Base-by-base conservation (phyloP, 1,140 invertebrate species). In the Argopecten irradians region DNA sequence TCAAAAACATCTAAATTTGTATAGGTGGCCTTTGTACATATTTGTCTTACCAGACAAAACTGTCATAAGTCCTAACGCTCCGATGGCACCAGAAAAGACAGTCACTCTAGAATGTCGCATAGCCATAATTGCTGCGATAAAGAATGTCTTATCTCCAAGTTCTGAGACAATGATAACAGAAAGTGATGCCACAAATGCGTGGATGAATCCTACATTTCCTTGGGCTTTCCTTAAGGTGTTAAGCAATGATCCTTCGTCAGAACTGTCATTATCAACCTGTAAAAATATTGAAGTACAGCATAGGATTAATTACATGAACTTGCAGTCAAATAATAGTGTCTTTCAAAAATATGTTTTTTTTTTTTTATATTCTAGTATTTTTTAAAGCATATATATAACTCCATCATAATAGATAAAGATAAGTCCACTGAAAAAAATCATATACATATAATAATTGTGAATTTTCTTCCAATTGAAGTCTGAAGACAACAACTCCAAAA, bases 111-210 rank as follows among this genome's bases (percentile, higher is more conserved):
- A 97, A 96, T 99, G 98, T 94, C 98, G 97, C 98, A 99, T 99
- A 2, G 99, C 98, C 98, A 99, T 99, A 90, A 99, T 99, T 92
- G 99, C 99, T 71, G 99, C 99, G 93, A 99, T 99, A 96, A 99
- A 99, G 96, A 99, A 99, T n/a, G 99, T 99, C 96, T 99, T 99
- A 96, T 99, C 99, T 0, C 99, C 99, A 39, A 99, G 96, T 96
- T 99, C 99, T 7, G 98, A 99, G 14, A 99, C 98, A 84, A 99
- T 96, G 91, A 99, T 99, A 39, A 99, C 98, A 41, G 98, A 99
- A 88, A 99, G 96, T 0, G 99, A 98, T 82, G 98, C 98, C 82
- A 99, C 94, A 95, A 99, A 99, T 5, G 98, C 99, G 96, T 99
- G 98, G 92, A 98, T 96, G 96, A 99, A 99, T 85, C 97, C 98